Conservation (phyloP, 2,797 vertebrate species). For the Sebastes matsubarae region DNA sequence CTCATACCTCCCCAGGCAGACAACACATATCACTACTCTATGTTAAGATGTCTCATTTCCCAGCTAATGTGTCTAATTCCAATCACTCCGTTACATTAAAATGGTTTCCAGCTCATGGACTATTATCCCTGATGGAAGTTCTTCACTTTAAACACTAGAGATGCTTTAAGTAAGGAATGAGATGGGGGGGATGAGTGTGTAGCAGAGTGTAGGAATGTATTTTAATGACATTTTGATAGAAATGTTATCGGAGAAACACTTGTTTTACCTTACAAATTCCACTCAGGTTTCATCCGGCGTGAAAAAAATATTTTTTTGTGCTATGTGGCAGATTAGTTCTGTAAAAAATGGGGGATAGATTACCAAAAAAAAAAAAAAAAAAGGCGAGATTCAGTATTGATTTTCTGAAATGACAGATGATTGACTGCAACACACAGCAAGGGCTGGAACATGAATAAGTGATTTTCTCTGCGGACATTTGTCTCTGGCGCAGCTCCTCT, state of each 20-base stretch:
- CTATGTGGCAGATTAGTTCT: conserved; percentile 32
- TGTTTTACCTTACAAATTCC: conserved; percentile 1
- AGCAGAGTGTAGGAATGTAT: conserved; percentile 1
- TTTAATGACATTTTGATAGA: conserved; percentile 28
- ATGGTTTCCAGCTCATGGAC: conserved; percentile 58
- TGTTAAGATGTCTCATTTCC: conserved; percentile 68
- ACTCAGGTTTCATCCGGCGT: background rate
- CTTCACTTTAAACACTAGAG: conserved; percentile 51
- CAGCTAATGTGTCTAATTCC: conserved; percentile 70
- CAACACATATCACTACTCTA: conserved; percentile 43
- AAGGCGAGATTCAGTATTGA: conserved; percentile 63
- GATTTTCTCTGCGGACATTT: conserved; percentile 65
- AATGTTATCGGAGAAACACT: conserved; percentile 28
- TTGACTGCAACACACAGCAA: conserved; percentile 54
- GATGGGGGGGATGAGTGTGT: background rate
- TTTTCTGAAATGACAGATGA: conserved; percentile 70
- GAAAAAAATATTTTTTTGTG: background rate
- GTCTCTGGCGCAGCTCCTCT: conserved; percentile 55
- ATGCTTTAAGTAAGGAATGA: conserved; percentile 16
- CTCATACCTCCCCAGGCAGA: conserved; percentile 34
- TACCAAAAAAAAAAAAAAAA: conserved; percentile 15
- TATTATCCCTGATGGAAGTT: conserved; percentile 44
- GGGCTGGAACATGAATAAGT: conserved; percentile 66
- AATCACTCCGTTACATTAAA: conserved; percentile 40
- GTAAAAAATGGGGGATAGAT: conserved; percentile 28